These are phyloP conservation scores for Lucilia cuprina DNA, from an alignment of 1,140 invertebrate genomes.

Conservation along the genomic window DNA sequence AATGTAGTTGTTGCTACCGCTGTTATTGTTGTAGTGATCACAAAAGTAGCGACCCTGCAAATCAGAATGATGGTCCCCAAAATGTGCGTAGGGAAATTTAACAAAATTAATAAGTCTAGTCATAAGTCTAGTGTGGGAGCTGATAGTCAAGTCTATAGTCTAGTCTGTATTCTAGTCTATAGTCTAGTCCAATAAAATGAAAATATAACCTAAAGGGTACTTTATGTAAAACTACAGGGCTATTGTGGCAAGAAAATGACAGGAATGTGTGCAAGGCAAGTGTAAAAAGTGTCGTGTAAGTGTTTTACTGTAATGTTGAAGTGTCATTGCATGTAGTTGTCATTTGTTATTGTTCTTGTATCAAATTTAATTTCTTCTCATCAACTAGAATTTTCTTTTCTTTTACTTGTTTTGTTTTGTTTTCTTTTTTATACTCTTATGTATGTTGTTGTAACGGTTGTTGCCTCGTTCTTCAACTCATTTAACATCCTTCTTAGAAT, in stretches of 20 bases:
- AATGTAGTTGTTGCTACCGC: background rate
- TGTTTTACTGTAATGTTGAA: background rate
- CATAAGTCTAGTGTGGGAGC: no score
- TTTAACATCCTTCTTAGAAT: conserved; percentile 12
- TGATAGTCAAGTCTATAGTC: no score
- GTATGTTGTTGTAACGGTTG: background rate
- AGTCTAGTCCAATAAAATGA: no score
- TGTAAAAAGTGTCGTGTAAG: background rate
- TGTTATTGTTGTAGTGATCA: background rate
- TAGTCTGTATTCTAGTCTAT: no score
- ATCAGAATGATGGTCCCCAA: no score
- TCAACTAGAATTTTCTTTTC: background rate
- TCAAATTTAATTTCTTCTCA: conserved; percentile 15
- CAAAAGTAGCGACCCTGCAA: background rate
- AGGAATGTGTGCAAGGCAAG: background rate
- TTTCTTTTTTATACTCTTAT: background rate
- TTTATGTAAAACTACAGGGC: no score
- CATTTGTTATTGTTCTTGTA: conserved; percentile 17
- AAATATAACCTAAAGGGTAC: no score
- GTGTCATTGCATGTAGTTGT: conserved; percentile 14
- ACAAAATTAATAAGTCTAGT: no score
- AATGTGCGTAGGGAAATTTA: no score
- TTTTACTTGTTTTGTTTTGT: background rate
- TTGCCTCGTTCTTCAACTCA: background rate
- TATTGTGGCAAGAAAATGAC: no score